Percentiles rank a stretch among this genome's conserved stretches.
Evolutionary conservation across 2,797 vertebrate species (phyloP).

Genomic region (Hippocampus kuda): DNA sequence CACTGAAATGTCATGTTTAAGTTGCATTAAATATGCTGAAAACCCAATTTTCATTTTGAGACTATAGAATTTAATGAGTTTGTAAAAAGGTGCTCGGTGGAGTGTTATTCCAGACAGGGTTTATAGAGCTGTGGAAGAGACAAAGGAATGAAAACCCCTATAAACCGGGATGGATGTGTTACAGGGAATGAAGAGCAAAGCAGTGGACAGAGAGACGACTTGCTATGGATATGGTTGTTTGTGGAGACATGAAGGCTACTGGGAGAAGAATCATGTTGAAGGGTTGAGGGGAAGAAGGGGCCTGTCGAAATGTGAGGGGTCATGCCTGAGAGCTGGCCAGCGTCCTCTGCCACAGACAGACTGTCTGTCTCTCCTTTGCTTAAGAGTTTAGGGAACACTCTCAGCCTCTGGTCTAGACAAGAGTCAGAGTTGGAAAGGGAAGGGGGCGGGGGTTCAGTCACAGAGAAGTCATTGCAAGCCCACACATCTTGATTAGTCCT

Average conservation of each 20-base stretch:
- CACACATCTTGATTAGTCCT: conserved; percentile 18
- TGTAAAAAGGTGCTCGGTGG: background rate
- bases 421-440: conserved; percentile 20
- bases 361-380: conserved; percentile 55
- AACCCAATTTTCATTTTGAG: background rate
- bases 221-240: conserved; percentile 19
- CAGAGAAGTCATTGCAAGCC: conserved; percentile 38
- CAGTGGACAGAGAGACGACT: conserved; percentile 21
- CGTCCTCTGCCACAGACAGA: conserved; percentile 53
- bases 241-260: conserved; percentile 21
- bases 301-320: conserved; percentile 43
- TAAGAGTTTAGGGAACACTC: conserved; percentile 45
- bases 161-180: conserved; percentile 12
- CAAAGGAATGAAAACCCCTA: background rate
- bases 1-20: background rate
- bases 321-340: conserved; percentile 34
- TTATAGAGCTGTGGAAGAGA: background rate
- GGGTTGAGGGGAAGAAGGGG: conserved; percentile 26
- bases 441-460: conserved; percentile 21
- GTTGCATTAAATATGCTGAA: background rate
- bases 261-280: conserved; percentile 26
- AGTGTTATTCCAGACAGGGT: background rate
- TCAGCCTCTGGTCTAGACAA: conserved; percentile 41
- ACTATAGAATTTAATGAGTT: background rate
- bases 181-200: conserved; percentile 17